phyloP scores from a whole-genome alignment of 2,888 invertebrate species.

The Automeris io region DNA sequence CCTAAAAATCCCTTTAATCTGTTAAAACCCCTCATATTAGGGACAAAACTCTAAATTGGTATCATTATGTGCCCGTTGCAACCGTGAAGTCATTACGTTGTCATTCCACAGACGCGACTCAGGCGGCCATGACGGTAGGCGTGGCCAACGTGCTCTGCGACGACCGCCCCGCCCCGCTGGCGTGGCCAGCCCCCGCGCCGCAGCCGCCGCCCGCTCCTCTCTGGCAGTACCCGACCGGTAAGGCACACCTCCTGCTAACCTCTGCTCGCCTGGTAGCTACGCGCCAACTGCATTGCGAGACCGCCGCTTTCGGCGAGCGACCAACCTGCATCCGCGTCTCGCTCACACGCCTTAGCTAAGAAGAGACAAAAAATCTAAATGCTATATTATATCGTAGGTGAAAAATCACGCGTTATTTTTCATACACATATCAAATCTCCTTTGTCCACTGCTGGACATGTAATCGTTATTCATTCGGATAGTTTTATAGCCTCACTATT shows the following conservation, averaged over 20 bases:
- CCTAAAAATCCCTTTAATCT: too few species aligned
- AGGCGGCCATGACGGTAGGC: constrained; percentile 82
- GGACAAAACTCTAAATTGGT: too few species aligned
- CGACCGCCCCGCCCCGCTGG: constrained; percentile 78
- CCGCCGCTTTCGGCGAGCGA: constrained; percentile 42
- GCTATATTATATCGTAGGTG: too few species aligned
- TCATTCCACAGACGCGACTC: constrained; percentile 76
- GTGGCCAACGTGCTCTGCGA: constrained; percentile 81
- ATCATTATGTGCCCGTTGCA: constrained; percentile 42
- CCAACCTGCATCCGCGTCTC: constrained; percentile 15
- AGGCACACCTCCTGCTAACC: constrained; percentile 62
- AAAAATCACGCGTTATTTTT: too few species aligned
- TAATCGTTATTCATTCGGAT: too few species aligned
- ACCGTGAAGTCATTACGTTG: constrained; percentile 54
- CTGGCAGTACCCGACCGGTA: constrained; percentile 88
- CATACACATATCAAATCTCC: too few species aligned
- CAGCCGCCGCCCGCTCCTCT: constrained; percentile 81
- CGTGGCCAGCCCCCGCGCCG: constrained; percentile 74
- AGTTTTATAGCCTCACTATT: too few species aligned
- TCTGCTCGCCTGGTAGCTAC: constrained; percentile 72
- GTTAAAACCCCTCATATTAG: too few species aligned
- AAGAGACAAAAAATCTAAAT: constrained; percentile 24
- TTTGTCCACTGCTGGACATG: too few species aligned
- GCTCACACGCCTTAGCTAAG: constrained; percentile 13
- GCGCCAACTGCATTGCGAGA: constrained; percentile 75